Conservation (phyloP, 2,888 invertebrate genomes). For the Octonoba sinensis region DNA sequence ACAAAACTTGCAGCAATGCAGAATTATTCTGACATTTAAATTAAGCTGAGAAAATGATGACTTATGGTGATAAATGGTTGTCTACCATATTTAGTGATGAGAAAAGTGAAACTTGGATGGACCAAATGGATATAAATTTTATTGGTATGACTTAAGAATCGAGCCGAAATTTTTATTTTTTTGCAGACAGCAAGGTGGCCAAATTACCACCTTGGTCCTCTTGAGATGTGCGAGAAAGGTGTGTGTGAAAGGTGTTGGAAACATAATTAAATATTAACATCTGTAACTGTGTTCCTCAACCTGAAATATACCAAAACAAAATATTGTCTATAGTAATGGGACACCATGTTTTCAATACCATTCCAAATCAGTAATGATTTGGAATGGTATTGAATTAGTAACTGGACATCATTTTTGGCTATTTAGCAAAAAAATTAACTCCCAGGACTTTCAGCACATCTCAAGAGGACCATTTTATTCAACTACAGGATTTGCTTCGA, state of each 20-base stretch:
- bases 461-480: conserved; percentile 10
- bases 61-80: conserved; percentile 7
- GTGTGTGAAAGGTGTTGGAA: conserved; percentile 1
- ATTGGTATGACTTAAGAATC: conserved; percentile 3
- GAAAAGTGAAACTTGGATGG: background rate
- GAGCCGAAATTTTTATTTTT: background rate
- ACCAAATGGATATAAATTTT: conserved; percentile 1
- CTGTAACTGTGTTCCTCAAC: no score
- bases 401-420: background rate
- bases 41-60: background rate
- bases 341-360: background rate
- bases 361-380: background rate
- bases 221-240: no score
- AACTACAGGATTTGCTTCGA: background rate
- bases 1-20: no score
- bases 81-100: conserved; percentile 4
- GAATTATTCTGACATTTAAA: background rate
- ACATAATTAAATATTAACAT: background rate
- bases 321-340: background rate
- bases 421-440: background rate
- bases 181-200: background rate
- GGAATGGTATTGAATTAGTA: background rate
- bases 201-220: no score
- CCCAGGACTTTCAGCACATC: background rate
- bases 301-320: background rate